A percentile compares a stretch with the other conserved stretches of the same genome.
These are phyloP conservation scores for Ecdyonurus torrentis DNA, from an alignment of 2,888 invertebrate genomes.

Conservation along the genomic window DNA sequence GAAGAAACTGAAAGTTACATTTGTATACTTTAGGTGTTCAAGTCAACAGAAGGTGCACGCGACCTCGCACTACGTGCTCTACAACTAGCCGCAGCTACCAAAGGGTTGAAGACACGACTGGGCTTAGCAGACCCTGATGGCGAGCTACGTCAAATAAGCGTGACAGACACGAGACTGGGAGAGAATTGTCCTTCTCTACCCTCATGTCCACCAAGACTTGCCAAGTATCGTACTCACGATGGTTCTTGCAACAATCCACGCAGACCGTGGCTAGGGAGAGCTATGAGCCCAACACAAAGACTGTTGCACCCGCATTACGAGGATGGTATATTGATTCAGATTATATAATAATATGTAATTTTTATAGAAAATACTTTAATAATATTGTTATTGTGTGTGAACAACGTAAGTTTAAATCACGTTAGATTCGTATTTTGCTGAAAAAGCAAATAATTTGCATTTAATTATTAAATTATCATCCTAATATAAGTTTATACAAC, in stretches of 20 bases:
- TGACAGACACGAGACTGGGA: background rate
- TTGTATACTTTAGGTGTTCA: background rate
- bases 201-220: slow-evolving; percentile 20
- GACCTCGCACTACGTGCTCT: slow-evolving; percentile 23
- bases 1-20: no score
- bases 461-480: no score
- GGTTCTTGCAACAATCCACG: slow-evolving; percentile 50
- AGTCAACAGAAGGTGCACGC: slow-evolving; percentile 37
- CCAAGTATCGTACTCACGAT: slow-evolving; percentile 43
- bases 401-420: no score
- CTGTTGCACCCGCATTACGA: slow-evolving; percentile 46
- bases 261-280: slow-evolving; percentile 42
- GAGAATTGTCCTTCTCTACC: slow-evolving; percentile 6
- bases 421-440: no score
- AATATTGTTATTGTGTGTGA: no score
- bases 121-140: background rate
- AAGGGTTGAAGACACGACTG: background rate
- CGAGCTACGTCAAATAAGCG: background rate
- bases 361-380: no score
- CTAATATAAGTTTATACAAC: no score
- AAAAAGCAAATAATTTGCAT: no score
- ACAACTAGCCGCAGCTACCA: background rate
- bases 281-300: slow-evolving; percentile 46
- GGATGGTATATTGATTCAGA: slow-evolving; percentile 47
- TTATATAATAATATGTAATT: no score